Conservation (phyloP, 2,888 invertebrate species). For the Isotomurus palustris region DNA sequence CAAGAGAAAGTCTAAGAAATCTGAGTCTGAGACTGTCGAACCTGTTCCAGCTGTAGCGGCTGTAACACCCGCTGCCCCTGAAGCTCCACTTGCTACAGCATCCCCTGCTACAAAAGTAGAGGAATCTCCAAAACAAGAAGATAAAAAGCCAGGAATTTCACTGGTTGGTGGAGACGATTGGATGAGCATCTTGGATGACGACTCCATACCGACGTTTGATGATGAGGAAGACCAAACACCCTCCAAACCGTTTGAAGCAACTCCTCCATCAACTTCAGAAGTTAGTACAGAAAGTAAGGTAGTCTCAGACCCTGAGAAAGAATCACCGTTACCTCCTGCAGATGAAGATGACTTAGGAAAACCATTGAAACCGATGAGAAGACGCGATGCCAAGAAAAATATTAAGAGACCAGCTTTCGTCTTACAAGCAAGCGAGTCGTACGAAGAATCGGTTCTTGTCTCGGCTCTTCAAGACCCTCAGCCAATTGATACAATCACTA, state of each 20-base stretch:
- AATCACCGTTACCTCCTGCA: background rate
- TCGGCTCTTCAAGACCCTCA: background rate
- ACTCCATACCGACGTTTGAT: conserved; percentile 22
- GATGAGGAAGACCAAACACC: conserved; percentile 21
- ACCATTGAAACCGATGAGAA: conserved; percentile 20
- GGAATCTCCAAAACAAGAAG: conserved; percentile 16
- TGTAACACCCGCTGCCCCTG: background rate
- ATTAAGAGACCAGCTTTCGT: conserved; percentile 30
- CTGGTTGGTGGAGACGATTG: conserved; percentile 8
- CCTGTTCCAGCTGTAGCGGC: too few species aligned
- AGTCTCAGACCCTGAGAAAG: background rate
- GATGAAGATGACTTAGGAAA: conserved; percentile 9
- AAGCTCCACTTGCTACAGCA: background rate
- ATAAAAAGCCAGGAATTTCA: background rate
- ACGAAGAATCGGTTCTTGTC: background rate
- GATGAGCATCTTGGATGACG: conserved; percentile 27
- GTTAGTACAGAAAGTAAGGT: background rate
- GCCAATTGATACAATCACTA: background rate
- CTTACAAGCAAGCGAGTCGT: background rate
- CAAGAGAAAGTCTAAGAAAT: conserved; percentile 49
- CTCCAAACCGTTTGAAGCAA: conserved; percentile 11
- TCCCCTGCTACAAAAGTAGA: conserved; percentile 10
- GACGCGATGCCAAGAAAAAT: conserved; percentile 33
- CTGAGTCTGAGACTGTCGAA: background rate
- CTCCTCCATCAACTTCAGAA: background rate